phyloP scores from a whole-genome alignment of 1,140 invertebrate species.

The Sipha flava region DNA sequence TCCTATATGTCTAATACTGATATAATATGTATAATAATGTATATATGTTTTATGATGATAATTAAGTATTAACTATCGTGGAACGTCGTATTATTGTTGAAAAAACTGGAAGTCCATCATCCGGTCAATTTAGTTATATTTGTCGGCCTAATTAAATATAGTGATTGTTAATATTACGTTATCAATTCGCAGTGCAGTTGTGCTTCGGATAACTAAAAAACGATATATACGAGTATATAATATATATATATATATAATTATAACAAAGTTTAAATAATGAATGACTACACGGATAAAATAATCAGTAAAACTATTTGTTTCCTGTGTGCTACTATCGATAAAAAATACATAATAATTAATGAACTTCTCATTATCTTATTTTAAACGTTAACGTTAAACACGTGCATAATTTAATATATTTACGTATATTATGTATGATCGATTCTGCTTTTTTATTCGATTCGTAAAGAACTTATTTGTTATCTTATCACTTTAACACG shows the following conservation, averaged over 20 bases:
- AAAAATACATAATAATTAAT: neutral
- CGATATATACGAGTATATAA: neutral
- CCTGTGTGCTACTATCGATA: neutral
- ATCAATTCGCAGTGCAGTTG: constrained; percentile 10
- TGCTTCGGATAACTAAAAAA: neutral
- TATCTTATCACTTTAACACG: too few species aligned
- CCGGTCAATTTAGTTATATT: neutral
- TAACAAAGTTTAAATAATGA: neutral
- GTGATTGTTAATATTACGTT: neutral
- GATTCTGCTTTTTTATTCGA: too few species aligned
- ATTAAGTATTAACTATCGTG: neutral
- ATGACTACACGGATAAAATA: neutral
- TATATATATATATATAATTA: neutral
- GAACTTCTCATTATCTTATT: neutral
- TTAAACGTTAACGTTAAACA: too few species aligned
- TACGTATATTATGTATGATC: too few species aligned
- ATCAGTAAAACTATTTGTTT: constrained; percentile 10
- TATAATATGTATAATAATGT: neutral
- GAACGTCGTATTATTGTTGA: neutral
- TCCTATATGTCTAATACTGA: neutral
- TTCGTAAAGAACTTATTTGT: too few species aligned
- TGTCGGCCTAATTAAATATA: constrained; percentile 23
- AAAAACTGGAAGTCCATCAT: neutral
- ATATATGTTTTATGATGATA: neutral
- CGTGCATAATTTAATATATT: neutral